Conservation (phyloP, 2,113 vertebrate species). For the Glaucidium brasilianum region DNA sequence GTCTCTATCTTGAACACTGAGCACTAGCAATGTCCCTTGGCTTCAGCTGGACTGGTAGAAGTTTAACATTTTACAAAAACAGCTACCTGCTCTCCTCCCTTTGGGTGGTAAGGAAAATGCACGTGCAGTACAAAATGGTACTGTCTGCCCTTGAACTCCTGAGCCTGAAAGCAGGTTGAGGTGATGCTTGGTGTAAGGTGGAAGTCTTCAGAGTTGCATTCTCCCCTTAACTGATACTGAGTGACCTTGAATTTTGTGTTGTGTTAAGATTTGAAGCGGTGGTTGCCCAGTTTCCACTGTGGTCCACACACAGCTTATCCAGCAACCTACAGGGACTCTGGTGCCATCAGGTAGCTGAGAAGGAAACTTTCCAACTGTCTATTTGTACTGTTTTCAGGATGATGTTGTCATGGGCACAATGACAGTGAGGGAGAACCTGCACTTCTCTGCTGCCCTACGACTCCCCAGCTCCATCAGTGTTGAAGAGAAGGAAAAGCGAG, state of each 20-base stretch:
- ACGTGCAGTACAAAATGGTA: neutral
- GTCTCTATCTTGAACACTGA: neutral
- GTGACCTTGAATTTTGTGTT: neutral
- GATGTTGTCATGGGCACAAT: slow-evolving; percentile 59
- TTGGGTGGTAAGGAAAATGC: neutral
- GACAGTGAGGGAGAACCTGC: slow-evolving; percentile 62
- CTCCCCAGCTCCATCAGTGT: slow-evolving; percentile 51
- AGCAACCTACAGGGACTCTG: neutral
- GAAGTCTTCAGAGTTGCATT: neutral
- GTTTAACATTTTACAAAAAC: neutral
- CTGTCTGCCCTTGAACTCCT: neutral
- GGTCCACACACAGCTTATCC: neutral
- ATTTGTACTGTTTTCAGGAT: slow-evolving; percentile 43
- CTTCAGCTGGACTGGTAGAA: neutral
- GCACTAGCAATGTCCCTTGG: neutral
- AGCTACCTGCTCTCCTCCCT: neutral
- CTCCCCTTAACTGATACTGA: neutral
- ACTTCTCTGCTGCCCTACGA: slow-evolving; percentile 60
- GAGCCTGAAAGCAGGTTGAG: neutral
- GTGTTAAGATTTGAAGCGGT: neutral
- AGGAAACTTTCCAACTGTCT: neutral
- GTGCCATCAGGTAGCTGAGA: neutral
- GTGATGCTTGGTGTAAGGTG: neutral
- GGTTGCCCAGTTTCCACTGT: neutral
- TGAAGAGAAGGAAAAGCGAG: slow-evolving; percentile 56